Evolutionary conservation across 2,797 vertebrate genomes (phyloP), one percentile per base, ranked within the genome.

Genomic region (Ctenochaetus hawaiiensis): DNA sequence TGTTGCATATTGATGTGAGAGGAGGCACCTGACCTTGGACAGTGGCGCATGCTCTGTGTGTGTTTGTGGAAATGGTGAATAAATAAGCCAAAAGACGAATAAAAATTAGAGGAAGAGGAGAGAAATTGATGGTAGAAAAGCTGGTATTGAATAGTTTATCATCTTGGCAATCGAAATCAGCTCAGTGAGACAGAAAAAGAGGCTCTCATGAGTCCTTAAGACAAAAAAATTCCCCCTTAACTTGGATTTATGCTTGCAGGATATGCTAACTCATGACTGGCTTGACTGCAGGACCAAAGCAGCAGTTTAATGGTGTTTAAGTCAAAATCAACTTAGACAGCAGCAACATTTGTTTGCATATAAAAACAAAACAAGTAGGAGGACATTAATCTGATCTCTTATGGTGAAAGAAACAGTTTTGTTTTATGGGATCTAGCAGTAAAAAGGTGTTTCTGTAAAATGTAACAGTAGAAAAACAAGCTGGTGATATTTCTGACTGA

Each of bases 1-100:
- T 86, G 78, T 81, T 81, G 67, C 49, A 53, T 26, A 61, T 54
- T 26, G 79, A 75, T 80, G 78, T 80, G 89, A 75, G 41, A 68
- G 83, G 73, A 67, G 54, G 60, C 83, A 90, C 82, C 91, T 93
- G 93, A 93, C 92, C 93, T 94, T 93, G 91, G 92, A 61, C 18
- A 16, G 60, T 68, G 76, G 78, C 30, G 71, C 78, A 83, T 82
- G 83, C 73, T 84, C 72, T 39, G 48, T 68, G 6, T 67, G 30
- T 67, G 66, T 49, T n/a, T 47, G 54, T 34, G 9, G 16, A 61
- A 54, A 67, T 41, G 22, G 11, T 48, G 54, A 6, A 17, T 58
- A 20, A 77, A 67, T 8, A 1, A 20, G 13, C 26, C 54, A 16
- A 58, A 56, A 58, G 2, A 8, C 26, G 14, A 23, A 41, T 6